phyloP scores from a whole-genome alignment of 2,888 invertebrate species.

The Drosophila cyrtoloma region DNA sequence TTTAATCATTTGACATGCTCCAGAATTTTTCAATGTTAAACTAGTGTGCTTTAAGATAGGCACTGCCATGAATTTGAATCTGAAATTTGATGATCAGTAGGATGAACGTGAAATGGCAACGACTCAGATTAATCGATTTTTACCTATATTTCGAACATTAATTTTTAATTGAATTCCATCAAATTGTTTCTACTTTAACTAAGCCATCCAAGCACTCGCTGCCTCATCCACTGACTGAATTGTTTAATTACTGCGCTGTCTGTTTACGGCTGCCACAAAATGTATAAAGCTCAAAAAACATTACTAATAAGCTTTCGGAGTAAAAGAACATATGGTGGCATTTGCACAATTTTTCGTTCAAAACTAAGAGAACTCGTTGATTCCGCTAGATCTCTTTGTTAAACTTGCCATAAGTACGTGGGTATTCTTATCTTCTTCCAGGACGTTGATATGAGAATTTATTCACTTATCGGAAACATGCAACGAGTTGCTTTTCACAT shows the following conservation, averaged over 20 bases:
- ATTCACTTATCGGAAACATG: background rate
- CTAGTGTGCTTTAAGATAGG: background rate
- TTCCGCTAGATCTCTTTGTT: background rate
- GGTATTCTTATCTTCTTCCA: background rate
- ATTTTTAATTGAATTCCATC: background rate
- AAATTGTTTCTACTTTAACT: background rate
- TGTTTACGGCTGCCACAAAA: background rate
- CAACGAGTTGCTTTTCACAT: background rate
- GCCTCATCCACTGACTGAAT: background rate
- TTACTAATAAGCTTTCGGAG: conserved; percentile 3
- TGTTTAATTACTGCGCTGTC: background rate
- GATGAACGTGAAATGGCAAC: background rate
- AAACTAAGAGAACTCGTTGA: background rate
- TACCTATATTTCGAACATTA: background rate
- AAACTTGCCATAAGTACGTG: too few relatives aligned
- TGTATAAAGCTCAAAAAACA: background rate
- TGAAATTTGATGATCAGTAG: background rate
- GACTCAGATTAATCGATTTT: background rate
- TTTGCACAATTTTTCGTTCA: background rate
- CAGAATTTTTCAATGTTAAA: background rate
- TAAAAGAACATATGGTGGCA: background rate
- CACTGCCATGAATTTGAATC: background rate
- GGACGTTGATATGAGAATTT: background rate
- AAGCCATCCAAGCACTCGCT: background rate
- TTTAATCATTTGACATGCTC: conserved; percentile 1